phyloP scores from a whole-genome alignment of 2,113 vertebrate species.

The Phrynosoma platyrhinos region DNA sequence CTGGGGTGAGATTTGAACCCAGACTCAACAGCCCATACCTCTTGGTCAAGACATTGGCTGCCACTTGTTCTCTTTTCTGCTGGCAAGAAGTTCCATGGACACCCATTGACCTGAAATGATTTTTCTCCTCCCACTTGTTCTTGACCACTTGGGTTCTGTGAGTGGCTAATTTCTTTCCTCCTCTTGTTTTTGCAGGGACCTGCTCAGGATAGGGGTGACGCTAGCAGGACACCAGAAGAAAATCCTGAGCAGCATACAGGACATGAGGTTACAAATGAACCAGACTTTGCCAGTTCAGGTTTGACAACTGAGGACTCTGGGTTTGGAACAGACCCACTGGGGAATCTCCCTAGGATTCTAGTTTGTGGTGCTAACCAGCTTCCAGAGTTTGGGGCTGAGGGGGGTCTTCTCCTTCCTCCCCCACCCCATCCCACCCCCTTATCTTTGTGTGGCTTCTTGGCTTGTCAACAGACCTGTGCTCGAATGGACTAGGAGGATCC shows the following conservation, averaged over 20 bases:
- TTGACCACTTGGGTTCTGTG: neutral
- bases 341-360: constrained; percentile 83
- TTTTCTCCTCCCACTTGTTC: too few relatives aligned
- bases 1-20: too few relatives aligned
- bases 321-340: constrained; percentile 61
- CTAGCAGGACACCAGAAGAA: constrained; percentile 99
- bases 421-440: constrained; percentile 65
- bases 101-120: neutral
- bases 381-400: constrained; percentile 59
- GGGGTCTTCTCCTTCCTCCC: constrained; percentile 46
- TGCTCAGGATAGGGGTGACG: constrained; percentile 98
- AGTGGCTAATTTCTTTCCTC: constrained; percentile 3
- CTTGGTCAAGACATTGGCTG: neutral
- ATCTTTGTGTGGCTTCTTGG: constrained; percentile 76
- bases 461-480: constrained; percentile 71
- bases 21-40: neutral
- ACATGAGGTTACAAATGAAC: constrained; percentile 99
- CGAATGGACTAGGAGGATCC: constrained; percentile 69
- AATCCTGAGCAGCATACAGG: constrained; percentile 98
- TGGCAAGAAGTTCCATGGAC: neutral
- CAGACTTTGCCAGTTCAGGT: constrained; percentile 99
- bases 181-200: constrained; percentile 80
- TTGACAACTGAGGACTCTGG: constrained; percentile 80
- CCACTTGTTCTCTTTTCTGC: neutral
- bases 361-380: constrained; percentile 87